Conservation (phyloP, 2,113 vertebrate species). For the Notothenia rossii region DNA sequence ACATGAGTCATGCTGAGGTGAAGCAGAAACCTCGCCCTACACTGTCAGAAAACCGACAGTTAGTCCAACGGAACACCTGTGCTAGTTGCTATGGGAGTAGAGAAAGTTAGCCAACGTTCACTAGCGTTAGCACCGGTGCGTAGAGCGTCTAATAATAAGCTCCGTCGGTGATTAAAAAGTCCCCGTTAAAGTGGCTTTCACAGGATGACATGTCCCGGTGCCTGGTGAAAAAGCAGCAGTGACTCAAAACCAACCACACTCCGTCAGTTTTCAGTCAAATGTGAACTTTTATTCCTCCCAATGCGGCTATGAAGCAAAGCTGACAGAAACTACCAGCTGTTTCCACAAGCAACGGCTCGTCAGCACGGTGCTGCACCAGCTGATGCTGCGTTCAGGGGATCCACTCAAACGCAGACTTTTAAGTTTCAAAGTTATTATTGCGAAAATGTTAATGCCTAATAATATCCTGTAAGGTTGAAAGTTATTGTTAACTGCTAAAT, state of each 20-base stretch:
- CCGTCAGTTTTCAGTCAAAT: slow-evolving; percentile 23
- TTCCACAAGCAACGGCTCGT: slow-evolving; percentile 76
- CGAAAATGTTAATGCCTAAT: not conserved
- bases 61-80: not conserved
- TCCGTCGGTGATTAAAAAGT: slow-evolving; percentile 31
- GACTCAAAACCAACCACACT: not conserved
- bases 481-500: not conserved
- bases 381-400: slow-evolving; percentile 62
- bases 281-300: slow-evolving; percentile 51
- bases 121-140: slow-evolving; percentile 62
- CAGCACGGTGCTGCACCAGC: slow-evolving; percentile 58
- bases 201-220: slow-evolving; percentile 49
- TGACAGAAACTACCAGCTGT: slow-evolving; percentile 81
- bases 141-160: slow-evolving; percentile 36
- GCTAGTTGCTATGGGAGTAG: slow-evolving; percentile 25
- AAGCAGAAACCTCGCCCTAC: not conserved
- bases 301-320: slow-evolving; percentile 13
- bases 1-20: slow-evolving; percentile 90
- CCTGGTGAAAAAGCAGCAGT: not conserved
- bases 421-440: not conserved
- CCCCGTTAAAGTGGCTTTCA: slow-evolving; percentile 40
- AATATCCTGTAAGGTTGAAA: not conserved
- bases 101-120: slow-evolving; percentile 49
- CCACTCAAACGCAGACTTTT: not conserved
- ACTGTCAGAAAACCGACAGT: not conserved